phyloP scores from a whole-genome alignment of 2,797 vertebrate genomes.

The Champsocephalus esox region DNA sequence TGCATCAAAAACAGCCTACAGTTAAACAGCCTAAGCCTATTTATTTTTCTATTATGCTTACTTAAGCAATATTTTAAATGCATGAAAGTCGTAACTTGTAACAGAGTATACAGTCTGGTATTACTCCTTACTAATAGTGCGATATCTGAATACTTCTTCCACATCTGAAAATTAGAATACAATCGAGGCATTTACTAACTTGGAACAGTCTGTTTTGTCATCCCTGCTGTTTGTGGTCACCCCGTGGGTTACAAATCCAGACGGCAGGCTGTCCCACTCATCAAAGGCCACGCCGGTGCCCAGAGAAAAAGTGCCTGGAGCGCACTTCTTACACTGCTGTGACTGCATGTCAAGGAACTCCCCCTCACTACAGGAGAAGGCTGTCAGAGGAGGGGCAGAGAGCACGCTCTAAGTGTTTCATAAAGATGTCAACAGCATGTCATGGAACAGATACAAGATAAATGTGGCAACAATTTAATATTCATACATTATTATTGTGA shows the following conservation, averaged over 20 bases:
- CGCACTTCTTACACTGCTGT: conserved; percentile 91
- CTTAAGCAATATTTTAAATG: too few species aligned
- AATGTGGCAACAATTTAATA: neutral
- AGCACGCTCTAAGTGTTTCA: neutral
- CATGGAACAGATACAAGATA: neutral
- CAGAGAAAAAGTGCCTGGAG: conserved; percentile 91
- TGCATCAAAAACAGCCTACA: too few species aligned
- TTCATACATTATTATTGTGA: neutral
- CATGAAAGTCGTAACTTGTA: too few species aligned
- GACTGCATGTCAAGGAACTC: conserved; percentile 95
- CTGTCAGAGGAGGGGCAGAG: conserved; percentile 69
- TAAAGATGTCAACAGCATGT: neutral
- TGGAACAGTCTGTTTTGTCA: conserved; percentile 86
- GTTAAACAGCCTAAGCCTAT: too few species aligned
- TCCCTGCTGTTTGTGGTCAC: conserved; percentile 73
- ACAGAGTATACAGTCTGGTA: too few species aligned
- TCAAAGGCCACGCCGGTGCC: conserved; percentile 94
- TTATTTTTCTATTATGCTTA: too few species aligned
- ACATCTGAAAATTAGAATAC: neutral
- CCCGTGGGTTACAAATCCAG: conserved; percentile 90
- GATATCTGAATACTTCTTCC: too few species aligned
- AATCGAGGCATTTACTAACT: conserved; percentile 81
- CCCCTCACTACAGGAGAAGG: conserved; percentile 93
- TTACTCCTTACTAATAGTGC: too few species aligned
- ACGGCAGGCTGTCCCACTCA: conserved; percentile 92